A percentile compares a stretch with the other conserved stretches of the same genome.
phyloP scores from a whole-genome alignment of 2,888 invertebrate species.

The Dysmachus trigonus region DNA sequence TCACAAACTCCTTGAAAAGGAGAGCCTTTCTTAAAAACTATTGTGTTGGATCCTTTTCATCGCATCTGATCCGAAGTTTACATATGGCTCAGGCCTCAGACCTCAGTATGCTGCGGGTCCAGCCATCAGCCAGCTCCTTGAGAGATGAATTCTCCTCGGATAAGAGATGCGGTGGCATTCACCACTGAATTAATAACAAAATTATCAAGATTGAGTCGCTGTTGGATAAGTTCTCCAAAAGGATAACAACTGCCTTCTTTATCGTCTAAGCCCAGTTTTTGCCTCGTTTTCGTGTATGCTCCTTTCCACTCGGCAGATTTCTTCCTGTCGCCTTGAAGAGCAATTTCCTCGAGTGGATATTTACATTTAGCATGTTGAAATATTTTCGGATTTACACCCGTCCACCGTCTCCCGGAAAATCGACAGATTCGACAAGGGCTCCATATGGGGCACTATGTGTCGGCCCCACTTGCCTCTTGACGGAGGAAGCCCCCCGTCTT shows the following conservation, averaged over 20 bases:
- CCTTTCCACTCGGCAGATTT: neutral
- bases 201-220: neutral
- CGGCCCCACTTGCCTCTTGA: neutral
- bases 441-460: neutral
- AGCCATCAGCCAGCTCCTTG: neutral
- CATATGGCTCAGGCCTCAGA: neutral
- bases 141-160: neutral
- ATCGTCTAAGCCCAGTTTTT: neutral
- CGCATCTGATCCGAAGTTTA: neutral
- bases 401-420: neutral
- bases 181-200: neutral
- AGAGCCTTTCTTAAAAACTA: neutral
- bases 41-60: neutral
- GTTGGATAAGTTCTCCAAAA: neutral
- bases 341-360: conserved; percentile 33
- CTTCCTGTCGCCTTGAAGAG: neutral
- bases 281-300: neutral
- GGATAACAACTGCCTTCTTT: neutral
- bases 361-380: neutral
- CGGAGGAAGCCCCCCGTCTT: neutral
- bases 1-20: neutral
- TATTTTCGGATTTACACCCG: conserved; percentile 5
- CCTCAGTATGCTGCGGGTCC: neutral
- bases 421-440: neutral
- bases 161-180: neutral